Base-by-base conservation (phyloP, 2,888 invertebrate species). In the Antitype chi region DNA sequence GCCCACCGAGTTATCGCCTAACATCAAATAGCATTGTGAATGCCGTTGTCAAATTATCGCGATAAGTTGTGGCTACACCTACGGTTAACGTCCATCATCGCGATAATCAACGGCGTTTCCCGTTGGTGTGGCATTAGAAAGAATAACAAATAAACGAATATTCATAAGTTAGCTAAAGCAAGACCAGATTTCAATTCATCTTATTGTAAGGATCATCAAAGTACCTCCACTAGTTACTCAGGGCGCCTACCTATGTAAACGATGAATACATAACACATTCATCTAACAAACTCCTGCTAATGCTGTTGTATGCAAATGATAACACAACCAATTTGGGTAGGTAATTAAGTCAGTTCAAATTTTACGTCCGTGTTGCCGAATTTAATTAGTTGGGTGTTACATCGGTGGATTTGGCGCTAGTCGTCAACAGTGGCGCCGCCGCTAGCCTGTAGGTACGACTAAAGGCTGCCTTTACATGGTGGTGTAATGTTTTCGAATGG, bases 341-440 rank as follows among this genome's bases (percentile, higher is more conserved):
- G 76, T 87, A 86, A 88, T 88, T 88, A 85, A 88, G 87, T 88
- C 85, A 82, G 82, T 88, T 84, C 76, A 85, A 83, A 87, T 87
- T 88, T 87, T 88, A 86, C 85, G 80, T 84, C 76, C 74, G 64
- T 88, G 82, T 88, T 82, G 82, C 74, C 74, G 85, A 81, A 88
- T 88, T 86, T 88, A 87, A 88, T 88, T 88, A 88, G 82, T 85
- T 77, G 74, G 80, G 78, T 88, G 80, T 87, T 77, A 83, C 87
- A 79, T 86, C 77, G 84, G 80, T 53, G 87, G 87, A 87, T 86
- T 87, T 86, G 79, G 78, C 53, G 74, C 69, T 73, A 71, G 71
- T 82, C 78, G 80, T 85, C 85, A 81, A 67, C 85, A 70, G 67
- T 80, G 80, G 81, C 74, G 78, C 68, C 63, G 52, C 75, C 25